Percentiles rank a stretch among this genome's conserved stretches.
These are phyloP conservation scores for Cinclus cinclus DNA, from an alignment of 2,113 vertebrate genomes.

Conservation along the genomic window DNA sequence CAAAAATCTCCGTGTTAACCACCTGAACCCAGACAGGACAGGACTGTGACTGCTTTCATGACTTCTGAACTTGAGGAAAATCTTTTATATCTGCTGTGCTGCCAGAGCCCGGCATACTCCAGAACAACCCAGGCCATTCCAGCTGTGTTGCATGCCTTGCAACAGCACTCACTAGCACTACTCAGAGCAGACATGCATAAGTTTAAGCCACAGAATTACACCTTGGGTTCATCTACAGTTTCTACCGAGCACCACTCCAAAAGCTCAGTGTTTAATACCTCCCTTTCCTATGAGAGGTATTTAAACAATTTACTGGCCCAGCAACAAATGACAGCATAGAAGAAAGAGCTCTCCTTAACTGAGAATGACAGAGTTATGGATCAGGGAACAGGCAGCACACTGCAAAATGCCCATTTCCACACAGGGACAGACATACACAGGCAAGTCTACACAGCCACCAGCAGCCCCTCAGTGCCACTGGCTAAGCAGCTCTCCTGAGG, in stretches of 20 bases:
- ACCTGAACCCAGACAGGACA: fast-evolving
- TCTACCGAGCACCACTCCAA: not conserved
- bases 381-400: not conserved
- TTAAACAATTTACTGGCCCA: not conserved
- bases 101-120: not conserved
- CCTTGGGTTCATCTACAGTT: not conserved
- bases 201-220: not conserved
- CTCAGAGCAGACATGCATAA: not conserved
- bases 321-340: not conserved
- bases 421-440: not conserved
- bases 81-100: not conserved
- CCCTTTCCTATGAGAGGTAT: not conserved
- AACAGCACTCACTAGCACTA: not conserved
- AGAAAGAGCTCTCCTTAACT: not conserved
- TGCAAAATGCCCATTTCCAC: not conserved
- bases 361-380: fast-evolving
- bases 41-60: not conserved
- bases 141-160: fast-evolving
- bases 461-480: not conserved
- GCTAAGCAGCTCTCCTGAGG: not conserved
- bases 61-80: not conserved
- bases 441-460: not conserved
- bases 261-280: not conserved
- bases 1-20: not conserved
- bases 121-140: not conserved